Evolutionary conservation across 2,797 vertebrate species (phyloP).

Genomic region (Leucoraja ocellata): DNA sequence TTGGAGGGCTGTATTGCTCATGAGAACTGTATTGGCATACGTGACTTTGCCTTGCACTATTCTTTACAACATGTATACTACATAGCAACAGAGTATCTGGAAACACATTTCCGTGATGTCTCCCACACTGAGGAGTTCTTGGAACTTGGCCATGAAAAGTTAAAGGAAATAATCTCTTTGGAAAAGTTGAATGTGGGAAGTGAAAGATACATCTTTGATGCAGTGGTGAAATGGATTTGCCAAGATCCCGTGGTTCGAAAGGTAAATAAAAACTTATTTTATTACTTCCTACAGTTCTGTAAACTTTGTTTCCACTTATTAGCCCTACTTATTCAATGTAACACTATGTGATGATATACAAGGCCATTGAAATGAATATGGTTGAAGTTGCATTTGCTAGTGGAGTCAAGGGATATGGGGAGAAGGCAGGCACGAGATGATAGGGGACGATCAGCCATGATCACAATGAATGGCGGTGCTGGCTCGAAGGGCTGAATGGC

Average conservation of each 20-base stretch:
- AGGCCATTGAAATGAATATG: not conserved
- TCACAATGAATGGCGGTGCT: too few relatives aligned
- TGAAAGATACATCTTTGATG: constrained; percentile 87
- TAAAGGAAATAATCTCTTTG: constrained; percentile 83
- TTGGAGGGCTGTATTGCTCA: constrained; percentile 90
- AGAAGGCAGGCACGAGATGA: too few relatives aligned
- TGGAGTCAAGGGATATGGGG: too few relatives aligned
- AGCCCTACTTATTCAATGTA: not conserved
- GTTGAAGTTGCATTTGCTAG: not conserved
- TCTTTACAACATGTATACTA: constrained; percentile 88
- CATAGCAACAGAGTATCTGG: constrained; percentile 86
- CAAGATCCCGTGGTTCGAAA: constrained; percentile 80
- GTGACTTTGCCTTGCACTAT: constrained; percentile 90
- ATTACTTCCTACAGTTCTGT: not conserved
- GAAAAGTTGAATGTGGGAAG: constrained; percentile 97
- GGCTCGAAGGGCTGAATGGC: too few relatives aligned
- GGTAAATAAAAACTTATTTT: constrained; percentile 56
- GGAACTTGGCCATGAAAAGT: constrained; percentile 75
- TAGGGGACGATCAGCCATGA: too few relatives aligned
- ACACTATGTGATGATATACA: too few relatives aligned
- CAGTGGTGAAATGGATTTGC: constrained; percentile 83
- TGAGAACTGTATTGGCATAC: constrained; percentile 94
- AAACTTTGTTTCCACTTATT: not conserved
- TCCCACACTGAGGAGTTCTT: constrained; percentile 83
- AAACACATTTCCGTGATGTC: constrained; percentile 93